phyloP scores from a whole-genome alignment of 2,113 vertebrate genomes.

The Erythrocercus mccallii region DNA sequence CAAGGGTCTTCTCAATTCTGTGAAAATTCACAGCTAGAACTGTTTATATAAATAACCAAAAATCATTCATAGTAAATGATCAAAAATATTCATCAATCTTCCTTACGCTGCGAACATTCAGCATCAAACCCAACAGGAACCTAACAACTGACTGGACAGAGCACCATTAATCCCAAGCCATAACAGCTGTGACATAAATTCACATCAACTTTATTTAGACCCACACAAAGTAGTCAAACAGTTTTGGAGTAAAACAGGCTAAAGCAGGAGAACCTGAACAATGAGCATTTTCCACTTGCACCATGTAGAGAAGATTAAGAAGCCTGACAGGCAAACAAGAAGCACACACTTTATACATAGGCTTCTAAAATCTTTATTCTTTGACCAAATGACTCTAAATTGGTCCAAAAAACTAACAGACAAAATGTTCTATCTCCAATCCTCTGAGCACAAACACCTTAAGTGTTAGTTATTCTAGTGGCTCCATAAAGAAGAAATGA shows the following conservation, averaged over 20 bases:
- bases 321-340: not conserved
- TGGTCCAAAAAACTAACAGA: not conserved
- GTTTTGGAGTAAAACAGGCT: not conserved
- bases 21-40: not conserved
- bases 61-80: not conserved
- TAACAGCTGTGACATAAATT: not conserved
- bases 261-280: not conserved
- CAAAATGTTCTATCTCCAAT: not conserved
- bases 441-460: not conserved
- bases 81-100: not conserved
- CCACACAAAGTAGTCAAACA: not conserved
- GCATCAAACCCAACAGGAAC: not conserved
- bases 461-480: not conserved
- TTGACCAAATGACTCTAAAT: not conserved
- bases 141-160: not conserved
- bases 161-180: not conserved
- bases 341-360: not conserved
- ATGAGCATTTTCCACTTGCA: not conserved
- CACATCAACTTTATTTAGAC: not conserved
- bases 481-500: not conserved
- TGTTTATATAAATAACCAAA: not conserved
- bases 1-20: not conserved
- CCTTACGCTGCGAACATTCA: not conserved
- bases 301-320: not conserved
- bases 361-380: not conserved